Conservation (phyloP, 2,113 vertebrate genomes). For the human (Homo sapiens) region GRCh38 chr7:109177001-109177500, state of each 20-base stretch:
- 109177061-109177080: conserved; percentile 72
- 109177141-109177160: conserved; percentile 54
- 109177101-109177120: conserved; percentile 75
- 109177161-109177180: conserved; percentile 65
- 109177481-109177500: background rate
- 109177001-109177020: conserved; percentile 67
- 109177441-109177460: background rate
- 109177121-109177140: conserved; percentile 81
- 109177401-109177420: background rate
- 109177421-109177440: background rate
- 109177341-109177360: background rate
- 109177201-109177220: conserved; percentile 61
- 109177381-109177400: background rate
- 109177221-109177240: conserved; percentile 74
- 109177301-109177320: background rate
- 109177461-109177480: background rate
- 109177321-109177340: conserved; percentile 14
- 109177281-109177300: conserved; percentile 62
- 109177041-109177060: conserved; percentile 79
- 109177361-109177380: background rate
- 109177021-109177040: conserved; percentile 66
- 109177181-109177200: conserved; percentile 40
- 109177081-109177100: conserved; percentile 73
- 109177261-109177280: conserved; percentile 63
- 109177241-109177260: conserved; percentile 61